Evolutionary conservation across 2,797 vertebrate species (phyloP).

Genomic region (Crenichthys baileyi): DNA sequence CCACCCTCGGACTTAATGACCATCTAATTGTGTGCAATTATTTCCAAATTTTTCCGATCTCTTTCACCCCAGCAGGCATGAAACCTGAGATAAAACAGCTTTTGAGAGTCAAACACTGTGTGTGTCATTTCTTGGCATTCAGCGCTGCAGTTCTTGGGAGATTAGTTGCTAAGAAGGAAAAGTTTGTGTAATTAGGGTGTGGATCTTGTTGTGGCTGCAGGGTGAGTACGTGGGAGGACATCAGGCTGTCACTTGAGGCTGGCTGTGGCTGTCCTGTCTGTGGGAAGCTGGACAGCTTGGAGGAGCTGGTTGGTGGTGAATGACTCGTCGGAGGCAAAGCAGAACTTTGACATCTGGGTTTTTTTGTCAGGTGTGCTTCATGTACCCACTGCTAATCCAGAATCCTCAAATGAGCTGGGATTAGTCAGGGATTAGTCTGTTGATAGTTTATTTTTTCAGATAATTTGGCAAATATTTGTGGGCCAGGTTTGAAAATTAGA

Average conservation of each 20-base stretch:
- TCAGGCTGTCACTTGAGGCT: conserved; percentile 53
- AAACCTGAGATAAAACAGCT: conserved; percentile 46
- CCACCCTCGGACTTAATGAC: neutral
- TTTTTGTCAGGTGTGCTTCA: conserved; percentile 3
- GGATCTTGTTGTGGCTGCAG: conserved; percentile 68
- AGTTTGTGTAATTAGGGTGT: conserved; percentile 55
- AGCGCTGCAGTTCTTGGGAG: conserved; percentile 24
- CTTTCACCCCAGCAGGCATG: conserved; percentile 33
- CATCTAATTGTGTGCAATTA: conserved; percentile 28
- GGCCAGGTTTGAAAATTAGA: neutral
- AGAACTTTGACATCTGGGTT: conserved; percentile 30
- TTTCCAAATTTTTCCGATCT: conserved; percentile 23
- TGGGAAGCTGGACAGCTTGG: conserved; percentile 32
- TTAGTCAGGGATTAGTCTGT: neutral
- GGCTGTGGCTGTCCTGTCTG: conserved; percentile 21
- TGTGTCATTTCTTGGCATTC: conserved; percentile 33
- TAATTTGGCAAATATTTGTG: neutral
- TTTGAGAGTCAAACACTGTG: conserved; percentile 34
- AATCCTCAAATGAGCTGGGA: neutral
- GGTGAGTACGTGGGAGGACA: conserved; percentile 65
- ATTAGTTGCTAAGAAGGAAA: conserved; percentile 55
- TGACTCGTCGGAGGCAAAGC: conserved; percentile 17
- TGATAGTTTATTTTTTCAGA: neutral
- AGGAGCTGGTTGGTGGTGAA: conserved; percentile 42
- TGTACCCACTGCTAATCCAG: neutral